A percentile compares a stretch with the other conserved stretches of the same genome.
phyloP scores from a whole-genome alignment of 37 sponge, comb jelly and placozoan genomes.

The Agelas oroides region DNA sequence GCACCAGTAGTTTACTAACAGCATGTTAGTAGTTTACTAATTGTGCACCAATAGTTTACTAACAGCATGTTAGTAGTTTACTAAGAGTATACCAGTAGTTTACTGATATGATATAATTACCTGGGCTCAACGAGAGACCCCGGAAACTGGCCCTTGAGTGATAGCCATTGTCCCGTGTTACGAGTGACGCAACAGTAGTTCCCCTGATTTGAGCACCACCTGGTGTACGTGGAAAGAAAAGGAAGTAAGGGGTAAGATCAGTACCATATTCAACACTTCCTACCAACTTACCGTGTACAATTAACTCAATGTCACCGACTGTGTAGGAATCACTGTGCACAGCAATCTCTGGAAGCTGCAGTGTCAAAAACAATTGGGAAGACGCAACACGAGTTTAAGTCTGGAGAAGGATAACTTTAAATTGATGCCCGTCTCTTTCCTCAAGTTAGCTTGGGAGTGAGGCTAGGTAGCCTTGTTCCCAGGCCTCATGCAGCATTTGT shows the following conservation, averaged over 20 bases:
- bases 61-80: too few relatives aligned
- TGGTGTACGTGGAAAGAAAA: neutral
- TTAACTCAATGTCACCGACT: conserved; percentile 55
- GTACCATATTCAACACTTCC: neutral
- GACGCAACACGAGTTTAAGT: too few relatives aligned
- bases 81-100: neutral
- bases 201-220: conserved; percentile 64
- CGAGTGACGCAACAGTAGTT: conserved; percentile 21
- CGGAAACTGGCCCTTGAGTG: conserved; percentile 72
- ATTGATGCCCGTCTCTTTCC: too few relatives aligned
- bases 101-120: conserved; percentile 19
- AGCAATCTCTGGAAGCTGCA: conserved; percentile 63
- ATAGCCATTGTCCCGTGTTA: conserved; percentile 53
- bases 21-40: too few relatives aligned
- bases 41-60: too few relatives aligned
- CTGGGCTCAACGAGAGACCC: conserved; percentile 57
- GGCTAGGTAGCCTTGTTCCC: too few relatives aligned
- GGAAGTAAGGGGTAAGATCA: too few relatives aligned
- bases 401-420: too few relatives aligned
- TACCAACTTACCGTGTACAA: conserved; percentile 39
- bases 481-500: too few relatives aligned
- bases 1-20: too few relatives aligned
- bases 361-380: neutral
- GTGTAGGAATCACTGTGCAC: conserved; percentile 60
- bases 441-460: too few relatives aligned